A percentile compares a stretch with the other conserved stretches of the same genome.
Conservation (phyloP, 2,797 vertebrate species). For the Pipistrellus kuhlii region DNA sequence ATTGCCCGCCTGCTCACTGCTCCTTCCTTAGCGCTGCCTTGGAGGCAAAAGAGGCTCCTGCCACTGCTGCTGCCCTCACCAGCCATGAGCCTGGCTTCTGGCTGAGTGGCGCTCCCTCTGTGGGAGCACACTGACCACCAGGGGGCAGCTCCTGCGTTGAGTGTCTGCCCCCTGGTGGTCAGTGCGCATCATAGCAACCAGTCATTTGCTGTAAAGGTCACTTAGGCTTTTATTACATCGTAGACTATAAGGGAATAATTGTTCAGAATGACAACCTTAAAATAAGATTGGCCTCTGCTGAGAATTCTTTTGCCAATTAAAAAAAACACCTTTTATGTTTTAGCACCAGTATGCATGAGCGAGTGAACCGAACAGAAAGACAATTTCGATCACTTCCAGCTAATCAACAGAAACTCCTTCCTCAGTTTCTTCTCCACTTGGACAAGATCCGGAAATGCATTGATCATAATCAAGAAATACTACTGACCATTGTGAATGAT, state of each 20-base stretch:
- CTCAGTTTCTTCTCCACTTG: conserved; percentile 93
- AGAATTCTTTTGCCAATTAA: conserved; percentile 70
- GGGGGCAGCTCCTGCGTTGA: too few relatives aligned
- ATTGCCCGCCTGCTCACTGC: too few relatives aligned
- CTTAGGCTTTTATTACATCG: too few relatives aligned
- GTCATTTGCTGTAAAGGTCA: too few relatives aligned
- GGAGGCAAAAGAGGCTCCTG: too few relatives aligned
- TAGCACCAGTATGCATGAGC: conserved; percentile 95
- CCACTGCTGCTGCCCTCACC: too few relatives aligned
- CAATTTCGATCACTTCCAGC: conserved; percentile 94
- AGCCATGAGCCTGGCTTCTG: too few relatives aligned
- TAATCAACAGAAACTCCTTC: conserved; percentile 93
- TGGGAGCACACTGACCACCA: too few relatives aligned
- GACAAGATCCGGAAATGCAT: conserved; percentile 93
- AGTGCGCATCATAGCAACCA: too few relatives aligned
- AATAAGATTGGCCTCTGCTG: conserved; percentile 48
- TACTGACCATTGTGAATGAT: conserved; percentile 95
- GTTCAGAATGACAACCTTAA: conserved; percentile 54
- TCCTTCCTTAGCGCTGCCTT: too few relatives aligned
- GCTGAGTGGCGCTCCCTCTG: too few relatives aligned
- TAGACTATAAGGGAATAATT: background rate
- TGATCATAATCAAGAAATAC: conserved; percentile 96
- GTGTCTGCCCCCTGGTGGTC: too few relatives aligned
- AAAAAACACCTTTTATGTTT: conserved; percentile 82
- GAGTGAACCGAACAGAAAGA: conserved; percentile 95